Evolutionary conservation across 2,797 vertebrate species (phyloP).

Genomic region (Hyperoplus lanceolatus): DNA sequence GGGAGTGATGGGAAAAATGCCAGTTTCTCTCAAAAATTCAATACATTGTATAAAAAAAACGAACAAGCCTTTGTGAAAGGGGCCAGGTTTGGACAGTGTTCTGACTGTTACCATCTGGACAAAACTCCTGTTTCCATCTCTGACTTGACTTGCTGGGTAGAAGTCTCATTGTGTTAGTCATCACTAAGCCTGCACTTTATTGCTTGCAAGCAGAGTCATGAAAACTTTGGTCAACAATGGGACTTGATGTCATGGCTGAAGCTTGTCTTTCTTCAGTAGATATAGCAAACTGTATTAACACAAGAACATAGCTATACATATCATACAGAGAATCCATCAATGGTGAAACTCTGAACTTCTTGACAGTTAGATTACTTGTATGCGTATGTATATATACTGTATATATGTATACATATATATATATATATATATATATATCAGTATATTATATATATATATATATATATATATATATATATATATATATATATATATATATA

Average conservation of each 20-base stretch:
- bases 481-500: no score
- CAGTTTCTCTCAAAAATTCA: constrained; percentile 21
- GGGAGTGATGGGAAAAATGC: constrained; percentile 1
- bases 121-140: not conserved
- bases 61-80: constrained; percentile 1
- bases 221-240: no score
- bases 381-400: no score
- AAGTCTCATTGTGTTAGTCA: constrained; percentile 16
- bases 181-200: not conserved
- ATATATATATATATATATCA: no score
- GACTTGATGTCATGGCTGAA: no score
- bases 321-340: not conserved
- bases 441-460: no score
- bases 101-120: constrained; percentile 17
- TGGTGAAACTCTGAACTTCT: not conserved
- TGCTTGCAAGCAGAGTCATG: no score
- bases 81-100: constrained; percentile 7
- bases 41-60: constrained; percentile 14
- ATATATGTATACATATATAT: no score
- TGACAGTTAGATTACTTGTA: not conserved
- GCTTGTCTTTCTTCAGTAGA: no score
- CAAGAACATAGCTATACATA: no score
- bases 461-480: no score
- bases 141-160: not conserved
- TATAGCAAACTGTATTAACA: no score